These are phyloP conservation scores for Myotis findleyi DNA, from an alignment of 2,797 vertebrate species.

Conservation along the genomic window DNA sequence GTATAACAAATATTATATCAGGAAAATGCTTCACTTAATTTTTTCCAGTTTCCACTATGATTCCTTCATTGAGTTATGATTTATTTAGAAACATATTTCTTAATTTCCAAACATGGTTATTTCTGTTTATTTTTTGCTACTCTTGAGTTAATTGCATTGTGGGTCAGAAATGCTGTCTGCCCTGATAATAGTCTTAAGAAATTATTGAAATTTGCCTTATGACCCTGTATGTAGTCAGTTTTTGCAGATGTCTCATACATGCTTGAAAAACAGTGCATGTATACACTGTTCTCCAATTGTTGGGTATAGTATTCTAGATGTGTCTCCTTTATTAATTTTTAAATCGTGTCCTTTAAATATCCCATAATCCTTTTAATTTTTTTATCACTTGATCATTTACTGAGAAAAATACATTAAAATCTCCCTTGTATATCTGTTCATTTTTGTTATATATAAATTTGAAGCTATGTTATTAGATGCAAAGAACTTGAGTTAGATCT, in stretches of 20 bases:
- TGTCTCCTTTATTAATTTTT: neutral
- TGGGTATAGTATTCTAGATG: neutral
- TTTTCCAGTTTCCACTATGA: neutral
- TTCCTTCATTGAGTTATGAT: conserved; percentile 17
- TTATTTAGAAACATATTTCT: neutral
- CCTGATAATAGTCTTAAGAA: neutral
- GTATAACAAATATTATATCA: neutral
- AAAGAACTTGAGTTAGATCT: conserved; percentile 15
- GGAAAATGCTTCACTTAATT: conserved; percentile 42
- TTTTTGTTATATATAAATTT: conserved; percentile 29
- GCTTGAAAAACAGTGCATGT: conserved; percentile 12
- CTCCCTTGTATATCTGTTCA: neutral
- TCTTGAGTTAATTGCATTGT: neutral
- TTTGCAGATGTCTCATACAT: neutral
- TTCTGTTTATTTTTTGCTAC: neutral
- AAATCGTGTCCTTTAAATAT: neutral
- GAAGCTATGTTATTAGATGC: conserved; percentile 17
- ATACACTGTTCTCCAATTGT: neutral
- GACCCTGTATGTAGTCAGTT: neutral
- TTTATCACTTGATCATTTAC: conserved; percentile 32
- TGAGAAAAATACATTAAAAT: conserved; percentile 1
- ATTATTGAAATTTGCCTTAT: conserved; percentile 23
- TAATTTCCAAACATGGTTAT: neutral
- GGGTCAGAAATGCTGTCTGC: neutral
- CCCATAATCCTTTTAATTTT: neutral